Conservation (phyloP, 1,140 invertebrate species). For the Drosophila teissieri region DNA sequence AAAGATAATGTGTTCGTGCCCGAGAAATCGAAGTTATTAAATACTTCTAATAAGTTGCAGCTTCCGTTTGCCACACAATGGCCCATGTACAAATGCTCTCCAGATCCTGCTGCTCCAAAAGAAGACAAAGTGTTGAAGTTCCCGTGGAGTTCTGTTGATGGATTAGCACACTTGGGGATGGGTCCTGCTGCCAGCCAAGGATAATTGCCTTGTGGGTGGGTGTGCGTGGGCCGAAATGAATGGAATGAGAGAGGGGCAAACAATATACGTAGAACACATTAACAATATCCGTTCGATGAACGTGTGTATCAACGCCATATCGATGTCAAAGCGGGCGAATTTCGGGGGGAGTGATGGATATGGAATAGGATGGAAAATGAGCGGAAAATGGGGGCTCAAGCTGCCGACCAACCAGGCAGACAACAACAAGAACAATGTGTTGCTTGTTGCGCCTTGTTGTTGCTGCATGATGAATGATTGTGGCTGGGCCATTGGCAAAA, state of each 20-base stretch:
- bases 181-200: slow-evolving; percentile 31
- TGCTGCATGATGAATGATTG: slow-evolving; percentile 75
- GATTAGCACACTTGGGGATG: slow-evolving; percentile 65
- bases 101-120: slow-evolving; percentile 1
- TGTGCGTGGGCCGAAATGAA: slow-evolving; percentile 6
- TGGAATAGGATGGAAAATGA: slow-evolving; percentile 43
- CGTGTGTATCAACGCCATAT: slow-evolving; percentile 71
- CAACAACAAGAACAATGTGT: slow-evolving; percentile 34
- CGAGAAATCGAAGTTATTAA: slow-evolving; percentile 23
- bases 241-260: slow-evolving; percentile 2
- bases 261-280: slow-evolving; percentile 56
- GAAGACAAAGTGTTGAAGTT: slow-evolving; percentile 46
- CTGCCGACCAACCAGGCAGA: slow-evolving; percentile 28
- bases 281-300: slow-evolving; percentile 56
- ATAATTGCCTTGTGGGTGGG: slow-evolving; percentile 51
- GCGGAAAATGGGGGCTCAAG: slow-evolving; percentile 56
- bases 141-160: slow-evolving; percentile 52
- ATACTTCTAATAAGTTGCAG: slow-evolving; percentile 51
- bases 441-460: slow-evolving; percentile 46
- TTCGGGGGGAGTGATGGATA: not conserved
- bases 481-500: slow-evolving; percentile 47
- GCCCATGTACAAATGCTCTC: slow-evolving; percentile 1
- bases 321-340: slow-evolving; percentile 54
- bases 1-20: not conserved
- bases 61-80: slow-evolving; percentile 14